A percentile compares a stretch with the other conserved stretches of the same genome.
Conservation (phyloP, 2,113 vertebrate genomes). For the Podarcis muralis region DNA sequence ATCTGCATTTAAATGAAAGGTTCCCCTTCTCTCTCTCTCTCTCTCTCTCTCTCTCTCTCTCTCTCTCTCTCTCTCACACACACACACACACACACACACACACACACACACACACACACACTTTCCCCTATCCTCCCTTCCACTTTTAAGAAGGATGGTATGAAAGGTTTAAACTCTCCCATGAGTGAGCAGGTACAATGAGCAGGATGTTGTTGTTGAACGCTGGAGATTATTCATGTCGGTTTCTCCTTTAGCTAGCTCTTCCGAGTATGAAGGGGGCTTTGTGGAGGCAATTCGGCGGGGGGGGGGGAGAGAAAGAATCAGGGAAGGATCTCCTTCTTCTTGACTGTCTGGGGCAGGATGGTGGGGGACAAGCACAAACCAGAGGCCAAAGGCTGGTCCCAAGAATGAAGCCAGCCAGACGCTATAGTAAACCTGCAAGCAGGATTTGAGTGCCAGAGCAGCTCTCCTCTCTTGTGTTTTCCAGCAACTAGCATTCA, state of each 20-base stretch:
- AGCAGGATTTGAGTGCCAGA: too few species aligned
- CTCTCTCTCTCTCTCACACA: background rate
- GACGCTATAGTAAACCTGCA: too few species aligned
- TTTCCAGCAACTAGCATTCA: too few species aligned
- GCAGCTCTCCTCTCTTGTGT: too few species aligned
- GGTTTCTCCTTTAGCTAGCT: slow-evolving; percentile 27
- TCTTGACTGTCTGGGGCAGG: background rate
- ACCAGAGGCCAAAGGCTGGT: background rate
- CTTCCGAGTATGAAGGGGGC: background rate
- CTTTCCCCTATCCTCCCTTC: slow-evolving; percentile 16
- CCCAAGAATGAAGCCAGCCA: too few species aligned
- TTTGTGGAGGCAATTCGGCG: background rate
- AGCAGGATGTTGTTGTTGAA: slow-evolving; percentile 29
- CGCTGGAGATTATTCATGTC: slow-evolving; percentile 55
- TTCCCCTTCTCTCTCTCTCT: background rate
- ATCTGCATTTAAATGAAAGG: slow-evolving; percentile 83
- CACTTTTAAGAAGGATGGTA: slow-evolving; percentile 68
- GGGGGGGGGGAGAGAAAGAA: background rate
- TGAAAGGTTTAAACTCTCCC: slow-evolving; percentile 57
- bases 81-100: too few species aligned
- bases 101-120: background rate
- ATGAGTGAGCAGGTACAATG: slow-evolving; percentile 44
- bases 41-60: background rate
- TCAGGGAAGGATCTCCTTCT: background rate
- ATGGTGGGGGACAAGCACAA: background rate